Evolutionary conservation across 2,113 vertebrate genomes (phyloP).

Genomic region (Elaphurus davidianus): DNA sequence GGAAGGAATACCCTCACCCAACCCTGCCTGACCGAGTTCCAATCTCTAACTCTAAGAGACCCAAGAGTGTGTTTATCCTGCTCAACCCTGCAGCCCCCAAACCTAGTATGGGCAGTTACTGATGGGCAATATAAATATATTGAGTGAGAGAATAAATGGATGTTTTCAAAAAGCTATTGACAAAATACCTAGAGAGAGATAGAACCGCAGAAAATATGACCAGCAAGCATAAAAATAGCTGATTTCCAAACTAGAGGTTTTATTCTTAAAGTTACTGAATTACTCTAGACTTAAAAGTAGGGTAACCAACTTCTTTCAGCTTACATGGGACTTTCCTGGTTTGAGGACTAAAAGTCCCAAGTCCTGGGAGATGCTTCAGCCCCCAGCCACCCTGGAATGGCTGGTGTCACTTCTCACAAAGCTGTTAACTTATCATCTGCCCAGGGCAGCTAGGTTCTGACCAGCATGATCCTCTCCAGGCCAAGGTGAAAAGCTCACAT

Average conservation of each 20-base stretch:
- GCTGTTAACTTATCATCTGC: neutral
- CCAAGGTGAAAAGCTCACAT: neutral
- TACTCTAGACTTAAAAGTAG: neutral
- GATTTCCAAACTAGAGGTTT: slow-evolving; percentile 11
- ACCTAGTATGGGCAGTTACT: neutral
- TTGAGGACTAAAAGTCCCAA: neutral
- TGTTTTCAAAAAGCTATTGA: neutral
- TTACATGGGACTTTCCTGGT: neutral
- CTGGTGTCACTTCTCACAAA: neutral
- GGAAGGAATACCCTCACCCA: neutral
- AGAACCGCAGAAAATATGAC: neutral
- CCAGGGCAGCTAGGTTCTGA: neutral
- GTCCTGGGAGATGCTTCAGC: neutral
- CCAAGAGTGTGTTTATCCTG: neutral
- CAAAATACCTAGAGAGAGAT: neutral
- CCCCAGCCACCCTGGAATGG: neutral
- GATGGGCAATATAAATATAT: neutral
- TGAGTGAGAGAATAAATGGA: neutral
- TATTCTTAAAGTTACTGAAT: neutral
- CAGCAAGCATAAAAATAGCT: neutral
- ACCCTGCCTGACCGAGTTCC: neutral
- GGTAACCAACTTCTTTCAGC: neutral
- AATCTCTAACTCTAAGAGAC: neutral
- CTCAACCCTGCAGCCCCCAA: neutral
- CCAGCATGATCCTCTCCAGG: neutral